These are phyloP conservation scores for Emydura subglobosa DNA, from an alignment of 2,113 vertebrate genomes.

Conservation along the genomic window DNA sequence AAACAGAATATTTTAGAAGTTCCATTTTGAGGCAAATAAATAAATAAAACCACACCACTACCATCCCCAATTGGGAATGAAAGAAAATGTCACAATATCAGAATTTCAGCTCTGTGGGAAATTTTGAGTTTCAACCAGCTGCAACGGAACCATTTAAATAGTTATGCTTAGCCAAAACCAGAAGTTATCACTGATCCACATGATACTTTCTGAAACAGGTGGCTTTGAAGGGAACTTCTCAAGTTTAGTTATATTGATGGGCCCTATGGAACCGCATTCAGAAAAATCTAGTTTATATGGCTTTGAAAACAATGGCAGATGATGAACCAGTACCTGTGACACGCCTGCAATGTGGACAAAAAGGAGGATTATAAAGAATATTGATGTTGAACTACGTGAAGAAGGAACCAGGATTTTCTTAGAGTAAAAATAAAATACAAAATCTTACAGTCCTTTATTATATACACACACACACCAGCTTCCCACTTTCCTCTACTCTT, in stretches of 20 bases:
- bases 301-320: background rate
- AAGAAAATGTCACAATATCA: background rate
- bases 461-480: background rate
- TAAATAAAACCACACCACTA: no score
- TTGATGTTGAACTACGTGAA: background rate
- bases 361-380: background rate
- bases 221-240: background rate
- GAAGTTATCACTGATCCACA: background rate
- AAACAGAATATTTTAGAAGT: background rate
- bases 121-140: background rate
- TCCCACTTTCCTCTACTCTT: background rate
- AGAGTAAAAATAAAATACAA: background rate
- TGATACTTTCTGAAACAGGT: background rate
- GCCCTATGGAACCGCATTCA: background rate
- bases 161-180: background rate
- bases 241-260: background rate
- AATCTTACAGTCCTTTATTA: background rate
- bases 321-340: background rate
- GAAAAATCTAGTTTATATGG: background rate
- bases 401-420: background rate
- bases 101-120: background rate
- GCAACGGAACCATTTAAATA: background rate
- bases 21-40: background rate
- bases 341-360: accelerated
- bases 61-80: background rate